Evolutionary conservation across 2,113 vertebrate genomes (phyloP).

Genomic region (Caloenas nicobarica): DNA sequence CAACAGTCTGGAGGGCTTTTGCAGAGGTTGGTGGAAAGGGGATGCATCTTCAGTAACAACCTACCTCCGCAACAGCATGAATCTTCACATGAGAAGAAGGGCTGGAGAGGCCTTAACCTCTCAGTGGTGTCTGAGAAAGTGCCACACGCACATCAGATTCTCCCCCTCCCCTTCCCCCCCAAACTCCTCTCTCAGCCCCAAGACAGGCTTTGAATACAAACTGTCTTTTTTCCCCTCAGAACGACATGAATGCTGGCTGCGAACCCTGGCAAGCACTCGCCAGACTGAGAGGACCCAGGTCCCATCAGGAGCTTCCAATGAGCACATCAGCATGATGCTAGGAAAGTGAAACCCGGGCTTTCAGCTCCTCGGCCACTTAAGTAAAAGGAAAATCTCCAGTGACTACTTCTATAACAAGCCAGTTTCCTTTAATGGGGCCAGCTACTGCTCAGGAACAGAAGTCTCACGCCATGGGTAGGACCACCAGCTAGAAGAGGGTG

Average conservation of each 20-base stretch:
- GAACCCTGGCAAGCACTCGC: neutral
- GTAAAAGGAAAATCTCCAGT: neutral
- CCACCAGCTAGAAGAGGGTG: neutral
- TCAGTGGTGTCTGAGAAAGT: neutral
- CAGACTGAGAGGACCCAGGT: neutral
- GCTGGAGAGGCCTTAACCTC: neutral
- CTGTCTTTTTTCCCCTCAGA: neutral
- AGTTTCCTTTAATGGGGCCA: neutral
- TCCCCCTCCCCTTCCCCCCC: accelerated
- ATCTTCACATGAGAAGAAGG: neutral
- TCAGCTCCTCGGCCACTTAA: neutral
- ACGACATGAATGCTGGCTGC: neutral
- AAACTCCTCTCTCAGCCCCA: neutral
- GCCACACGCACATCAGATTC: neutral
- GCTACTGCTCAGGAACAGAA: neutral
- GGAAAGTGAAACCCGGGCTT: neutral
- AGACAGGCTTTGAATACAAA: neutral
- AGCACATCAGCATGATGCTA: neutral
- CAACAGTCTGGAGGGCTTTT: neutral
- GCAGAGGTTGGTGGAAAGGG: neutral
- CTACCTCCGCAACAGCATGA: neutral
- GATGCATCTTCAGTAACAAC: neutral
- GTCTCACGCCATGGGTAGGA: neutral
- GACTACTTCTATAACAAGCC: neutral
- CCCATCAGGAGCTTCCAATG: neutral